These are phyloP conservation scores for Nemopilema nomurai DNA, from an alignment of 30 jellyfish, hydroid and myxozoan species.

Conservation along the genomic window DNA sequence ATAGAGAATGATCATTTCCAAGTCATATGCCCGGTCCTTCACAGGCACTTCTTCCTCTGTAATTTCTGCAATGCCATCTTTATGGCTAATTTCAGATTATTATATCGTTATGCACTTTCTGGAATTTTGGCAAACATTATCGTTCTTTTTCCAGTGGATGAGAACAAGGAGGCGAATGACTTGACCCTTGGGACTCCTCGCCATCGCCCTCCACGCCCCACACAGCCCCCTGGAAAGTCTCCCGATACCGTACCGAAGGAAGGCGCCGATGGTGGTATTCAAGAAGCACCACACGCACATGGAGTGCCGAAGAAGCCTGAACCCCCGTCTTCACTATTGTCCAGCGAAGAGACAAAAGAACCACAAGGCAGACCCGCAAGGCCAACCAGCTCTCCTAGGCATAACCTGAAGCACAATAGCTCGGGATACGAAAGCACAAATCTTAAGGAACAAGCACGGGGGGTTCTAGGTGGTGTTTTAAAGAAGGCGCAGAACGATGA, in stretches of 20 bases:
- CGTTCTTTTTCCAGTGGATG: not conserved
- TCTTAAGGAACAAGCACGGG: constrained; percentile 41
- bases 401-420: not conserved
- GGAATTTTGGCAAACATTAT: too few species aligned
- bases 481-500: constrained; percentile 7
- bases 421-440: not conserved
- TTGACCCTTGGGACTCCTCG: not conserved
- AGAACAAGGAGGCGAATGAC: not conserved
- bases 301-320: not conserved
- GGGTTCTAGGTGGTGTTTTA: constrained; percentile 19
- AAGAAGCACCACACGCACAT: not conserved
- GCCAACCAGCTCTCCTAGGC: constrained; percentile 39
- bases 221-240: constrained; percentile 25
- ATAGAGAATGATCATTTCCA: too few species aligned
- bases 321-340: constrained; percentile 1
- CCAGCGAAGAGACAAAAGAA: not conserved
- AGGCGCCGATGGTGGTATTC: not conserved
- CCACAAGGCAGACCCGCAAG: not conserved
- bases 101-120: too few species aligned
- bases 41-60: too few species aligned
- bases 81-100: too few species aligned
- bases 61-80: too few species aligned
- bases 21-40: too few species aligned
- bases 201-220: constrained; percentile 46
- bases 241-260: not conserved